These are phyloP conservation scores for Agrotis clavis DNA, from an alignment of 2,888 invertebrate species.

Conservation along the genomic window DNA sequence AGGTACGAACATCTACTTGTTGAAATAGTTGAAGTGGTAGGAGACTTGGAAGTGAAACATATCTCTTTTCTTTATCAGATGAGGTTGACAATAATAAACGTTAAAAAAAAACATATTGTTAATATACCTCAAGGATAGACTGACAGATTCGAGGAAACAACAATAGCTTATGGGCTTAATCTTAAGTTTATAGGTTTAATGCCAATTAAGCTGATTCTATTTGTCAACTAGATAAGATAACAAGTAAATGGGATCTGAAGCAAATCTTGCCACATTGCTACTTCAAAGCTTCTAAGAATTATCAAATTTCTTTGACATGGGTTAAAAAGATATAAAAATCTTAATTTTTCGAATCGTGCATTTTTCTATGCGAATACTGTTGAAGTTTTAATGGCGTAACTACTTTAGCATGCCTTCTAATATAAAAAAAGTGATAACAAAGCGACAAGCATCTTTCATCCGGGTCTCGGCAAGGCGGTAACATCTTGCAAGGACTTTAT, in stretches of 20 bases:
- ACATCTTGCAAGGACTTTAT: slow-evolving; percentile 69
- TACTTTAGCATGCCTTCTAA: slow-evolving; percentile 47
- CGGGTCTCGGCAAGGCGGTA: slow-evolving; percentile 43
- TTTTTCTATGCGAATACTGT: slow-evolving; percentile 32
- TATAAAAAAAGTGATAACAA: slow-evolving; percentile 55
- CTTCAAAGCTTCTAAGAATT: slow-evolving; percentile 24
- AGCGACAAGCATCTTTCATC: slow-evolving; percentile 53
- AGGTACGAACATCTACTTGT: slow-evolving; percentile 10
- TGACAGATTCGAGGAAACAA: neutral
- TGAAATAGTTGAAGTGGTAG: neutral
- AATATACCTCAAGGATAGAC: neutral
- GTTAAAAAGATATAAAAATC: slow-evolving; percentile 45
- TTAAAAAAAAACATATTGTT: too few relatives aligned
- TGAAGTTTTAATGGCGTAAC: slow-evolving; percentile 40
- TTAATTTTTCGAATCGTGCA: slow-evolving; percentile 23
- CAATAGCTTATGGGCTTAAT: too few relatives aligned
- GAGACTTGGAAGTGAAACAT: neutral
- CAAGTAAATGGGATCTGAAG: neutral
- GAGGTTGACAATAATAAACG: neutral
- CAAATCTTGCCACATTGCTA: neutral
- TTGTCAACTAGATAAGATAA: neutral
- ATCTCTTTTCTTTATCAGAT: neutral
- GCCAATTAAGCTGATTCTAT: neutral
- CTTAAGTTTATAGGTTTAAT: too few relatives aligned
- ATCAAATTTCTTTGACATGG: slow-evolving; percentile 48